phyloP scores from a whole-genome alignment of 2,888 invertebrate species.

The Criorhina ranunculi region DNA sequence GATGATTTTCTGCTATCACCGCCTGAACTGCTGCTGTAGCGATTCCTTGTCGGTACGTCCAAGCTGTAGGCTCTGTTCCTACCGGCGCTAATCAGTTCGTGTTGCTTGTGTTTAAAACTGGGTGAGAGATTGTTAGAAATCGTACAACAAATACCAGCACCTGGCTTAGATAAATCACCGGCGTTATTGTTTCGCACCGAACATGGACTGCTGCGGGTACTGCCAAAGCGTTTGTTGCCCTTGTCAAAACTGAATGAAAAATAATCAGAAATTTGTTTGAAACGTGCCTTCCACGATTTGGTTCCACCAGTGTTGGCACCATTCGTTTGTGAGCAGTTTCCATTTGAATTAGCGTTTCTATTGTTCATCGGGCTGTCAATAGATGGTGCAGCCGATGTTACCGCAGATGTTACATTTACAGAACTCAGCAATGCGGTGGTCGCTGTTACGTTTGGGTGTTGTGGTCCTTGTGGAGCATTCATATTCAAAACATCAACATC shows the following conservation, averaged over 20 bases:
- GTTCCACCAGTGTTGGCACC: slow-evolving; percentile 37
- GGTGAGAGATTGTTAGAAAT: slow-evolving; percentile 82
- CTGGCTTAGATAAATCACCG: slow-evolving; percentile 75
- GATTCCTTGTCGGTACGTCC: slow-evolving; percentile 83
- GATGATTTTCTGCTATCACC: slow-evolving; percentile 83
- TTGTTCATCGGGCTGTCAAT: slow-evolving; percentile 59
- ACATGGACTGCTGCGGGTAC: slow-evolving; percentile 82
- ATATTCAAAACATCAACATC: slow-evolving; percentile 78
- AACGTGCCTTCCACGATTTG: slow-evolving; percentile 82
- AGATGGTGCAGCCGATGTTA: slow-evolving; percentile 47
- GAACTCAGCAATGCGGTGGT: slow-evolving; percentile 57
- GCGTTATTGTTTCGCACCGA: slow-evolving; percentile 81
- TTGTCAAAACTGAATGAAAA: slow-evolving; percentile 84
- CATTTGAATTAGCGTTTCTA: slow-evolving; percentile 63
- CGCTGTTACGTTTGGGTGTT: slow-evolving; percentile 56
- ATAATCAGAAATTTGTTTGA: slow-evolving; percentile 84
- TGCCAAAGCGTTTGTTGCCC: slow-evolving; percentile 82
- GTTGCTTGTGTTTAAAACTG: slow-evolving; percentile 78
- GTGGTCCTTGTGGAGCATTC: slow-evolving; percentile 72
- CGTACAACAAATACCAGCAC: slow-evolving; percentile 81
- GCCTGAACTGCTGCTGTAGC: slow-evolving; percentile 82
- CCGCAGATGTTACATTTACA: slow-evolving; percentile 54
- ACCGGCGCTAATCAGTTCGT: slow-evolving; percentile 79
- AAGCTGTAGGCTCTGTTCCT: slow-evolving; percentile 84
- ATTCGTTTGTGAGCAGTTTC: slow-evolving; percentile 72